Base-by-base conservation (phyloP, 2,113 vertebrate genomes). In the Abramis brama region DNA sequence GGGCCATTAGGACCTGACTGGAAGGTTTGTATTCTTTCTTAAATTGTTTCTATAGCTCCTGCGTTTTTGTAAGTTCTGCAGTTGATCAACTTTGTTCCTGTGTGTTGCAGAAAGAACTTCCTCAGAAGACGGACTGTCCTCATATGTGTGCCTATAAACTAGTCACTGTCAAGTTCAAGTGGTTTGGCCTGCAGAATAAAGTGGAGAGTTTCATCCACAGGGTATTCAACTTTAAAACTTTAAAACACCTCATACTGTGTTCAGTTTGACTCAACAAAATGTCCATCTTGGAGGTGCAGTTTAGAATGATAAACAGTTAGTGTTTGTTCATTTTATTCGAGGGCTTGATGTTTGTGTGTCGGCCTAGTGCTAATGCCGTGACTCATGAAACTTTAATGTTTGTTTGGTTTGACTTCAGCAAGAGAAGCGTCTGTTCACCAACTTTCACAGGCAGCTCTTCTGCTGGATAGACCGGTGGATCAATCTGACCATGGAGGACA, bases 61-160 rank as follows among this genome's bases (percentile, higher is more conserved):
- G 59, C 0, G 21, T 59, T 33, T 39, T 30, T 15, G 23, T 66
- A 4, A 62, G 60, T 43, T n/a, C 7, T 84, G 12, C 7, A 55
- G 25, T 30, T 19, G 43, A 74, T 45, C 0, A 1, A 4, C 1
- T 78, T 84, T 39, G 17, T 52, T 82, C 15, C 25, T 80, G 10
- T 88, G n/a, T 60, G 15, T 84, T 91, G 68, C 94, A 99, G 98
- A 96, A 96, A 89, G 95, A 97, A 71, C 94, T 99, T 36, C 90
- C 93, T 6, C 95, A 95, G 59, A 95, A 97, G 92, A 91, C 93
- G 27, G 94, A 94, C 82, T 96, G 95, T 88, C 98, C 98, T 0
- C 96, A 97, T 92, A 99, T 99, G 98, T 99, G 98, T 89, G 97
- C 97, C 89, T 99, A 99, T 92, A 99, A 99, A 90, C 93, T 99